phyloP scores from a whole-genome alignment of 2,113 vertebrate species.

The Panthera uncia region DNA sequence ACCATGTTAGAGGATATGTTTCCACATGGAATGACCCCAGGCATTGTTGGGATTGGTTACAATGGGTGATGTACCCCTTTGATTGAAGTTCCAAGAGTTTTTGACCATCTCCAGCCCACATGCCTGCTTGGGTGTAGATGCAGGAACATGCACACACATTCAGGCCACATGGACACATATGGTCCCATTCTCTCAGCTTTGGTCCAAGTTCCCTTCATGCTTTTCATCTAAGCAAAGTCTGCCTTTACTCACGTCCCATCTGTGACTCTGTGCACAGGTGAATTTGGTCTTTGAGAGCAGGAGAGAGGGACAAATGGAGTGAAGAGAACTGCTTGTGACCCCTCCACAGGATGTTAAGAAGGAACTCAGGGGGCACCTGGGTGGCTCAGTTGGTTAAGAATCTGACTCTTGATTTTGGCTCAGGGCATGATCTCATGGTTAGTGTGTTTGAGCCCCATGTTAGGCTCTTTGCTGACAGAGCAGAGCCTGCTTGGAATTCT shows the following conservation, averaged over 20 bases:
- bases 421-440: too few species aligned
- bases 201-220: neutral
- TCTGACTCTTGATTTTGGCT: too few species aligned
- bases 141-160: too few species aligned
- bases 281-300: neutral
- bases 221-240: neutral
- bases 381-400: too few species aligned
- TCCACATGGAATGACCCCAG: neutral
- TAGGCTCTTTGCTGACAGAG: too few species aligned
- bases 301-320: neutral
- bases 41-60: neutral
- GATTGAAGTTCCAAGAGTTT: neutral
- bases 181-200: neutral
- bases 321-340: accelerated
- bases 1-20: neutral
- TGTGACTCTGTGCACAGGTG: neutral
- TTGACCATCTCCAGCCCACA: neutral
- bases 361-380: neutral
- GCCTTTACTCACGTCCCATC: neutral
- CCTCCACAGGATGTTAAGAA: neutral
- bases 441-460: too few species aligned
- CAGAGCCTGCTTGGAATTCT: too few species aligned
- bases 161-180: neutral
- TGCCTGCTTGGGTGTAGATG: neutral
- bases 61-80: neutral